Conservation (phyloP, 1,140 invertebrate genomes). For the Lanistes nyassanus region DNA sequence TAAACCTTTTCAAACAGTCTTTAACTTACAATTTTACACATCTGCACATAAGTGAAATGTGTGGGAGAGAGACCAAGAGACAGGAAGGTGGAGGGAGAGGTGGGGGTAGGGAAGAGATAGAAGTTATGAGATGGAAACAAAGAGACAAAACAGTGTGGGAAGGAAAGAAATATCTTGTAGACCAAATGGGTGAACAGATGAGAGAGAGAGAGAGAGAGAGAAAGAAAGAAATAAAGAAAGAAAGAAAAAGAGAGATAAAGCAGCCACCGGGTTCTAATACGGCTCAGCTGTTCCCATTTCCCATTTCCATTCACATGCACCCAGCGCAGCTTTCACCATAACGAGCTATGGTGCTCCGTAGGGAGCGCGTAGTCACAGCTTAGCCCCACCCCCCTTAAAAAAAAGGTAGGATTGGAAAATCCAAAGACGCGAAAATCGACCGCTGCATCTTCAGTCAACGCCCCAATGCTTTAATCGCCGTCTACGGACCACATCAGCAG, state of each 20-base stretch:
- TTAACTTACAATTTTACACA: not conserved
- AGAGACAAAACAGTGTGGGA: too few species aligned
- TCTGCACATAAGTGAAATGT: not conserved
- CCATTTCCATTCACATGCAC: not conserved
- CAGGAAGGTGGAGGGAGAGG: not conserved
- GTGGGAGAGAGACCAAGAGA: not conserved
- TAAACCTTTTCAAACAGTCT: not conserved
- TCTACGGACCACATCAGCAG: too few species aligned
- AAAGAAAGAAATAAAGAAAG: slow-evolving; percentile 3
- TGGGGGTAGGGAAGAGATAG: not conserved
- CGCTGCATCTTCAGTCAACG: too few species aligned
- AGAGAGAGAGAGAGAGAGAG: not conserved
- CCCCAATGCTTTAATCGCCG: too few species aligned
- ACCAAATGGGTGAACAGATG: not conserved
- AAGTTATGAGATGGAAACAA: not conserved
- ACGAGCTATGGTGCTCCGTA: too few species aligned
- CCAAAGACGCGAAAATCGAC: too few species aligned
- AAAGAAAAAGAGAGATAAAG: too few species aligned
- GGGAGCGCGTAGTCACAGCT: not conserved
- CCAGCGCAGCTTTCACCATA: not conserved
- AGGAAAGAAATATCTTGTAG: too few species aligned
- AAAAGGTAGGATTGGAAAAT: not conserved
- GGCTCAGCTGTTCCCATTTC: not conserved
- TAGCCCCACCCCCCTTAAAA: not conserved
- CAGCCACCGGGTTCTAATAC: not conserved